These are phyloP conservation scores for Mesocricetus auratus DNA, from an alignment of 2,113 vertebrate species.

Conservation along the genomic window DNA sequence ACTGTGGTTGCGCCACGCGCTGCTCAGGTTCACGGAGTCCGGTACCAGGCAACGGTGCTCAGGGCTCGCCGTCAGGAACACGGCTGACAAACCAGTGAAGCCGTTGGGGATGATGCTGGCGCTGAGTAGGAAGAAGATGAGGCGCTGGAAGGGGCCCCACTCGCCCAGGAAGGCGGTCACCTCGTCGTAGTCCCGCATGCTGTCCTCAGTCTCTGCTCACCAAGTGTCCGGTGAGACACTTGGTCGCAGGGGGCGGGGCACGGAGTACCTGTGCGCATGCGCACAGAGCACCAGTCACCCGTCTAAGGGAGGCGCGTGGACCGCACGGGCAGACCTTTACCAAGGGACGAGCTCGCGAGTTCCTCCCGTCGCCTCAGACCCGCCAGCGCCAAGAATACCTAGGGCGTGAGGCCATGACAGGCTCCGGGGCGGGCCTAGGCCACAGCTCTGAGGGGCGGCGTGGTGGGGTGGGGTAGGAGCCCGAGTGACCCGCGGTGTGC, in stretches of 20 bases:
- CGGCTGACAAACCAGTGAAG: conserved; percentile 85
- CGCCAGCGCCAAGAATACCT: conserved; percentile 63
- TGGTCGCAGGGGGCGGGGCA: conserved; percentile 7
- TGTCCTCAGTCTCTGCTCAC: background rate
- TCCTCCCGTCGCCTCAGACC: background rate
- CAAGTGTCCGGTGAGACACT: too few species aligned
- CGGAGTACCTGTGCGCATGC: conserved; percentile 70
- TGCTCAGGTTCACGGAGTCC: conserved; percentile 88
- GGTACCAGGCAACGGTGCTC: conserved; percentile 91
- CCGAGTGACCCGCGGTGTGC: conserved; percentile 33
- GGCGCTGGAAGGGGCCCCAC: conserved; percentile 88
- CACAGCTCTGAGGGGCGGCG: background rate
- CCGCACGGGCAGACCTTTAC: background rate
- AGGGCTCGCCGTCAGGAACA: conserved; percentile 91
- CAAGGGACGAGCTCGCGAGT: conserved; percentile 32
- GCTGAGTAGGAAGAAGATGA: conserved; percentile 90
- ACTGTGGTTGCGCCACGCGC: conserved; percentile 91
- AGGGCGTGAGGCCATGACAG: conserved; percentile 79
- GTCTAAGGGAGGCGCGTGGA: background rate
- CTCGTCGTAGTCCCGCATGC: conserved; percentile 83
- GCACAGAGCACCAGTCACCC: background rate
- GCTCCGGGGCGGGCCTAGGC: conserved; percentile 67
- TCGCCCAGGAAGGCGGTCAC: conserved; percentile 84
- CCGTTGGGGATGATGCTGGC: conserved; percentile 91
- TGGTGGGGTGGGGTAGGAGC: background rate